Evolutionary conservation across 1,140 invertebrate genomes (phyloP), one percentile per base, ranked within the genome.

Genomic region (Manduca sexta): DNA sequence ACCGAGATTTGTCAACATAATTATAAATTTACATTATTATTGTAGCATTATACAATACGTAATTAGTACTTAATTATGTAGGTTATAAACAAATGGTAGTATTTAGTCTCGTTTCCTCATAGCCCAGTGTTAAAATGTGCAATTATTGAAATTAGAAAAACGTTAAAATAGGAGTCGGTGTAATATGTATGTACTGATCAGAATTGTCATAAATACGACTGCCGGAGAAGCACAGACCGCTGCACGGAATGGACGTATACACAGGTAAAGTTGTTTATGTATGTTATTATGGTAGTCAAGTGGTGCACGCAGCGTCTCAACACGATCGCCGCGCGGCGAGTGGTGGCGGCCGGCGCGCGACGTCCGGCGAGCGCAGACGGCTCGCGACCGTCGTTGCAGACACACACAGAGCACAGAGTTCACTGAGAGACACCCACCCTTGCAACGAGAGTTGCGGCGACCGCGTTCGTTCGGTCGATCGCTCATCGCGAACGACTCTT

Each of bases 401-500:
- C 21, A 26, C 4, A 26, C 21, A 26, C 21, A 26, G 4, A 45
- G 37, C 8, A 13, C 13, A 33, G 55, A 49, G 56, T 39, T 60
- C 50, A 49, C 60, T 45, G 34, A 33, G 47, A 52, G 69, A 81
- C 71, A 85, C 82, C 70, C 67, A 85, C 82, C 82, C 76, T 82
- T 85, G 79, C 77, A 83, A 64, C 82, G 81, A 56, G 81, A 82
- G 76, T 84, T 82, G 78, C 81, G 79, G 64, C 78, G 82, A 69
- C 74, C 80, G 72, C 79, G 81, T 69, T 83, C 81, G 73, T 64
- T 80, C 67, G 79, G 74, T 78, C 76, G 80, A 82, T 84, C 74
- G 82, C 74, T 83, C 79, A 85, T 85, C 67, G 76, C 74, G 79
- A 85, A 82, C 67, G 81, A 74, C 78, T 85, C 82, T 72, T 83